Percentiles rank a stretch among this genome's conserved stretches.
Evolutionary conservation across 2,113 vertebrate genomes (phyloP).

Genomic region (Struthidea cinerea): DNA sequence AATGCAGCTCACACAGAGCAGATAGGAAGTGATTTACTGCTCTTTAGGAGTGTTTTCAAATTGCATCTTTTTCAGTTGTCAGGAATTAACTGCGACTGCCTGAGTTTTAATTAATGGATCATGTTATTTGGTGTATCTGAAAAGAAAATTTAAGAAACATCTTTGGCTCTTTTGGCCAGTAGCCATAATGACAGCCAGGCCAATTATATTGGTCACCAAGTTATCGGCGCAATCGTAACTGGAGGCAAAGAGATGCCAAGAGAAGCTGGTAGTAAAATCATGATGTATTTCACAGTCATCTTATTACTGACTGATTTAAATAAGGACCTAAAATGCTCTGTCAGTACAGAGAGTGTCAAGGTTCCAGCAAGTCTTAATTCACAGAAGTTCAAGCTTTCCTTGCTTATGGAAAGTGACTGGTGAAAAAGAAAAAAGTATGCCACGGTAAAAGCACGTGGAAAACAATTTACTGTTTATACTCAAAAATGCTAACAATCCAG

Average conservation of each 20-base stretch:
- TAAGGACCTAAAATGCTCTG: conserved; percentile 1
- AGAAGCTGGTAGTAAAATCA: conserved; percentile 57
- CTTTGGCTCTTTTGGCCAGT: conserved; percentile 30
- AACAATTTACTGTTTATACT: background rate
- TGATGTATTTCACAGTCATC: conserved; percentile 35
- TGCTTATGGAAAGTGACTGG: background rate
- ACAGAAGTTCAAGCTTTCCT: background rate
- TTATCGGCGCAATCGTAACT: conserved; percentile 33
- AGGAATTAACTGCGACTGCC: background rate
- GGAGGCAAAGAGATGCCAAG: conserved; percentile 34
- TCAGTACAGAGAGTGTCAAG: background rate
- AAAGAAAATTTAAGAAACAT: background rate
- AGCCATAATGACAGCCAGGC: conserved; percentile 27
- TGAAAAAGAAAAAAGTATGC: background rate
- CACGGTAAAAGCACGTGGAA: background rate
- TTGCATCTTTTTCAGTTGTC: background rate
- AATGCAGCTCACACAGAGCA: background rate
- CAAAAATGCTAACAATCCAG: background rate
- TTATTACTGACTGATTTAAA: conserved; percentile 50
- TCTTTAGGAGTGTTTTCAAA: background rate
- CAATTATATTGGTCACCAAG: conserved; percentile 43
- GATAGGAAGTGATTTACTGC: background rate
- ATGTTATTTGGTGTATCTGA: background rate
- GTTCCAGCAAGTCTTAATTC: conserved; percentile 25
- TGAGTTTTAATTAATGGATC: conserved; percentile 31